These are phyloP conservation scores for Motacilla alba DNA, from an alignment of 2,113 vertebrate species.

Conservation along the genomic window DNA sequence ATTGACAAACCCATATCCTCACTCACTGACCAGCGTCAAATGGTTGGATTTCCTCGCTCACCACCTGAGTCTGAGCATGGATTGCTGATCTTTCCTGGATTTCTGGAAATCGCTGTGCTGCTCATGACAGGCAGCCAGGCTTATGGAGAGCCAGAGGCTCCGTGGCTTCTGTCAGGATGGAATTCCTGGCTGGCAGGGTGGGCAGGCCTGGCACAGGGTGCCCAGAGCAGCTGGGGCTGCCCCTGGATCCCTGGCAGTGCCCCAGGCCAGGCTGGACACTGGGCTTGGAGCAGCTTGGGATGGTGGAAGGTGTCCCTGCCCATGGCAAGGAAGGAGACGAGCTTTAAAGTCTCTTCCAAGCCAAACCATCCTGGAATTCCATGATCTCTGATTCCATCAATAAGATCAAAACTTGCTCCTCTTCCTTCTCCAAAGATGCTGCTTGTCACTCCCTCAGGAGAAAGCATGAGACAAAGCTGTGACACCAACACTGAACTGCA, in stretches of 20 bases:
- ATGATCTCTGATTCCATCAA: accelerated
- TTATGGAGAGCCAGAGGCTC: neutral
- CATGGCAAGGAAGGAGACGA: neutral
- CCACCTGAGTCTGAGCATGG: neutral
- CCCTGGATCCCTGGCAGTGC: neutral
- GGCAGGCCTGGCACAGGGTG: neutral
- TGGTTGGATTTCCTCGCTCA: neutral
- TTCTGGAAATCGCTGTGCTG: neutral
- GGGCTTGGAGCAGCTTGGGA: neutral
- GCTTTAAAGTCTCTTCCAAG: neutral
- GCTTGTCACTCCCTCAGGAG: neutral
- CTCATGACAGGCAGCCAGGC: neutral
- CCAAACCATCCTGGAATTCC: neutral
- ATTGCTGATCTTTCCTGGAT: neutral
- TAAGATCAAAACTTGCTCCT: neutral
- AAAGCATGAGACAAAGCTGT: neutral
- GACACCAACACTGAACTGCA: accelerated
- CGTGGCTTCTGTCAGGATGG: neutral
- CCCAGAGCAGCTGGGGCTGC: neutral
- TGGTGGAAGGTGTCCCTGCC: neutral
- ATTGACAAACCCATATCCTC: neutral
- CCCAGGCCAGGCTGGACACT: neutral
- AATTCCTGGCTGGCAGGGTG: neutral
- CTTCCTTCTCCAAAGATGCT: accelerated
- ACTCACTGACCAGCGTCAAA: neutral